Percentiles rank a stretch among this genome's conserved stretches.
Evolutionary conservation across 2,888 invertebrate species (phyloP).

Genomic region (Cylloceria caligata): DNA sequence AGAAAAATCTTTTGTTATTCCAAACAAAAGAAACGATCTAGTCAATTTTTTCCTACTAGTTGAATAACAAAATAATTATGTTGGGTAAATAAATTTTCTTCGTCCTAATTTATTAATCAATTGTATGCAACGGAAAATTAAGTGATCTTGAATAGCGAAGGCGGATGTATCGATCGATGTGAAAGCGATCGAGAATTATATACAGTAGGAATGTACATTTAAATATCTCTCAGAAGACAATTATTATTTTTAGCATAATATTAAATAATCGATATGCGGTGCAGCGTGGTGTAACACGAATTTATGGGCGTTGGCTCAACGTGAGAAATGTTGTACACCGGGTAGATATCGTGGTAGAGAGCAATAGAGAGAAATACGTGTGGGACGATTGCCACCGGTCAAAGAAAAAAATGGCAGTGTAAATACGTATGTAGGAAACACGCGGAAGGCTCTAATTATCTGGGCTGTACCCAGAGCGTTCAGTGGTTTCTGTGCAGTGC

Average conservation of each 20-base stretch:
- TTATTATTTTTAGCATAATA: conserved; percentile 31
- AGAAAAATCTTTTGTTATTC: neutral
- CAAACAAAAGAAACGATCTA: neutral
- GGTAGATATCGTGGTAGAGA: conserved; percentile 10
- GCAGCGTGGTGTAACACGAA: conserved; percentile 29
- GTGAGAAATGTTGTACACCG: conserved; percentile 55
- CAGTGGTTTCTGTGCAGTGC: conserved; percentile 34
- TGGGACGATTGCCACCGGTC: conserved; percentile 34
- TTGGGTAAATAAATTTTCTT: no score
- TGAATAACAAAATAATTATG: neutral
- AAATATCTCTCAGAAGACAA: conserved; percentile 26
- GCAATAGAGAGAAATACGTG: neutral
- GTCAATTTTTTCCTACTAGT: neutral
- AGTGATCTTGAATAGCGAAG: conserved; percentile 35
- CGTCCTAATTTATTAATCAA: conserved; percentile 63
- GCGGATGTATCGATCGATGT: conserved; percentile 53
- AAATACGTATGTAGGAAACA: conserved; percentile 63
- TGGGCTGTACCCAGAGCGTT: conserved; percentile 58
- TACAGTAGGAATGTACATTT: conserved; percentile 45
- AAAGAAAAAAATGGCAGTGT: conserved; percentile 47
- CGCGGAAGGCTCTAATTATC: conserved; percentile 66
- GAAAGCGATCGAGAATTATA: conserved; percentile 52
- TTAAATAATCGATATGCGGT: conserved; percentile 58
- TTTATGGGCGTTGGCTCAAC: conserved; percentile 54
- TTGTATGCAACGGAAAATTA: conserved; percentile 60